Conservation (phyloP, 2,113 vertebrate genomes). For the Eptatretus burgeri region DNA sequence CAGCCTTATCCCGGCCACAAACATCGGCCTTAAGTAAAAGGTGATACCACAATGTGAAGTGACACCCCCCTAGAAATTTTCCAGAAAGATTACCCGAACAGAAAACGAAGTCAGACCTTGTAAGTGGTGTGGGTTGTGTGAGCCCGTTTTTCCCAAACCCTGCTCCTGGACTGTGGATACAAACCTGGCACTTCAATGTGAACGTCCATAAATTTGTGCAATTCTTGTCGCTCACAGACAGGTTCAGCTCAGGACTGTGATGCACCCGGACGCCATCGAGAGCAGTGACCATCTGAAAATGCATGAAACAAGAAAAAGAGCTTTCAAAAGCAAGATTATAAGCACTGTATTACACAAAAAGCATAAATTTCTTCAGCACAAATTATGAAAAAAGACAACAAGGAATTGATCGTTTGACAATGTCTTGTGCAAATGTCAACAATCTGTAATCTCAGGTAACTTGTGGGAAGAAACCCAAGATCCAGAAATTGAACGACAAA, state of each 20-base stretch:
- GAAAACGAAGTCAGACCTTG: not conserved
- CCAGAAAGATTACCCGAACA: not conserved
- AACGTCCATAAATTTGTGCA: slow-evolving; percentile 82
- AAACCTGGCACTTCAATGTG: slow-evolving; percentile 81
- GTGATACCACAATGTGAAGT: not conserved
- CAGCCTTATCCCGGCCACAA: no score
- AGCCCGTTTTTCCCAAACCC: not conserved
- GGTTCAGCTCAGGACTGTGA: slow-evolving; percentile 48
- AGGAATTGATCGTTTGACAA: not conserved
- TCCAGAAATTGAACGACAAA: not conserved
- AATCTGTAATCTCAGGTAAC: slow-evolving; percentile 12
- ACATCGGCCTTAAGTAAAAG: not conserved
- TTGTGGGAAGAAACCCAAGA: not conserved
- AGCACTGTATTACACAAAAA: not conserved
- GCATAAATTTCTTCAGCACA: not conserved
- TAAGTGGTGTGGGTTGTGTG: not conserved
- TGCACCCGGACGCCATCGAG: slow-evolving; percentile 69
- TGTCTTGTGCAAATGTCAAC: not conserved
- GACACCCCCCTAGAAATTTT: not conserved
- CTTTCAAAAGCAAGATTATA: slow-evolving; percentile 10
- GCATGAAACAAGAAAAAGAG: slow-evolving; percentile 13
- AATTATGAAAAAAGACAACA: not conserved
- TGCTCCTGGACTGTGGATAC: slow-evolving; percentile 6
- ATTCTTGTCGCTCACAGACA: slow-evolving; percentile 79
- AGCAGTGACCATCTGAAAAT: slow-evolving; percentile 51